Evolutionary conservation across 2,888 invertebrate genomes (phyloP), one percentile per base, ranked within the genome.

Genomic region (Alloscopus bannaensis): DNA sequence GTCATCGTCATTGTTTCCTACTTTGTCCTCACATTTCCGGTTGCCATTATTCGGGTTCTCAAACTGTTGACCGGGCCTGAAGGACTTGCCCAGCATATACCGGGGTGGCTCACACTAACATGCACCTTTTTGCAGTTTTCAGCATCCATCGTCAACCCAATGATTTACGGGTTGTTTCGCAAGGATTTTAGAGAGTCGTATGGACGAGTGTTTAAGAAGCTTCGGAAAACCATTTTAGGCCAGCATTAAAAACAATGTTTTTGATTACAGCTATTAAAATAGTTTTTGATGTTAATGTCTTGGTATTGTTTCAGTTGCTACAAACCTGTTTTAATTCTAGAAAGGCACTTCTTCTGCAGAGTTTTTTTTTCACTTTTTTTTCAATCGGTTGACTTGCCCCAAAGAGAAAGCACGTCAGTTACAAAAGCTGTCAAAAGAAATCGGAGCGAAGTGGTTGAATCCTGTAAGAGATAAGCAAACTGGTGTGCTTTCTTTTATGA

Each of bases 81-180:
- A 6, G 59, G 71, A 52, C 36, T 60, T 4, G 45, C 66, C n/a
- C 13, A 31, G 1, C 31, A 57, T 29, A 71, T 70, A 47, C 81
- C 81, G 2, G 20, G 29, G 6, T 68, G 66, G 60, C 29, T 77
- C 2, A 66, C 77, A 8, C 36, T 47, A 8, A 16, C 68, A 11
- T 29, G 40, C 0, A 72, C 66, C 29, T 20, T 77, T 29, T 40
- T 71, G n/a, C 81, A 81, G 45, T 64, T 81, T 29, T 57, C 45
- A 8, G 72, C 77, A 13, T 78, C 78, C 16, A 70, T 79, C 24
- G 72, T 81, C 8, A 82, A 82, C 31, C 82, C 82, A 18, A 59
- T 82, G 26, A 81, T 82, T 45, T 82, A 82, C 29, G 82, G 81
- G n/a, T 52, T 82, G 6, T 73, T 82, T 24, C 29, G 81, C 3